Evolutionary conservation across 2,888 invertebrate genomes (phyloP).

Genomic region (Leptothorax acervorum): DNA sequence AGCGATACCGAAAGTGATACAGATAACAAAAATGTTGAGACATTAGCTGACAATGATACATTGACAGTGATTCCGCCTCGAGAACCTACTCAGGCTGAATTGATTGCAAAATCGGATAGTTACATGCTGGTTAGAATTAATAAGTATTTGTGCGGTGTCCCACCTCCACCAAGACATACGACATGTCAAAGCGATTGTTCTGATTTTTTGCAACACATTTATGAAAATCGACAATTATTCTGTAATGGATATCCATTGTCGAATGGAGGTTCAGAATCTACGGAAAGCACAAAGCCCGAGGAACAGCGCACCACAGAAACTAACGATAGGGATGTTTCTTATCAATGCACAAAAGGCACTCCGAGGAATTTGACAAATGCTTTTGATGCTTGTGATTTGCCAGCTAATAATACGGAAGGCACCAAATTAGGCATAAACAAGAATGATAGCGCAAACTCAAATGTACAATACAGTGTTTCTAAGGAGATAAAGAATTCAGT

Average conservation of each 20-base stretch:
- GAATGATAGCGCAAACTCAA: conserved; percentile 52
- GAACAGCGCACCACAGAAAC: conserved; percentile 54
- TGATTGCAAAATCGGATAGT: conserved; percentile 82
- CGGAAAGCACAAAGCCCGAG: conserved; percentile 15
- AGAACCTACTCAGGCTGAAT: conserved; percentile 76
- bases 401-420: conserved; percentile 46
- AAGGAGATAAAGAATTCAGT: conserved; percentile 44
- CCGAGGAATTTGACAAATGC: conserved; percentile 79
- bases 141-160: conserved; percentile 89
- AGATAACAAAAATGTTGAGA: conserved; percentile 46
- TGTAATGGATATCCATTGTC: conserved; percentile 77
- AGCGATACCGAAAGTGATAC: conserved; percentile 80
- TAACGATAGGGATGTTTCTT: conserved; percentile 59
- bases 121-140: conserved; percentile 86
- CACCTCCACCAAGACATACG: conserved; percentile 92
- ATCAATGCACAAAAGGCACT: conserved; percentile 71
- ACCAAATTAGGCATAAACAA: conserved; percentile 31
- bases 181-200: conserved; percentile 89
- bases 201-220: conserved; percentile 89
- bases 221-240: conserved; percentile 87
- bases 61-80: conserved; percentile 59
- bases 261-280: conserved; percentile 41
- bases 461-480: conserved; percentile 52
- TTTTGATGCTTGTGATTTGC: conserved; percentile 79
- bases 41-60: conserved; percentile 26